Conservation (phyloP, 2,888 invertebrate species). For the Parthenolecanium corni region DNA sequence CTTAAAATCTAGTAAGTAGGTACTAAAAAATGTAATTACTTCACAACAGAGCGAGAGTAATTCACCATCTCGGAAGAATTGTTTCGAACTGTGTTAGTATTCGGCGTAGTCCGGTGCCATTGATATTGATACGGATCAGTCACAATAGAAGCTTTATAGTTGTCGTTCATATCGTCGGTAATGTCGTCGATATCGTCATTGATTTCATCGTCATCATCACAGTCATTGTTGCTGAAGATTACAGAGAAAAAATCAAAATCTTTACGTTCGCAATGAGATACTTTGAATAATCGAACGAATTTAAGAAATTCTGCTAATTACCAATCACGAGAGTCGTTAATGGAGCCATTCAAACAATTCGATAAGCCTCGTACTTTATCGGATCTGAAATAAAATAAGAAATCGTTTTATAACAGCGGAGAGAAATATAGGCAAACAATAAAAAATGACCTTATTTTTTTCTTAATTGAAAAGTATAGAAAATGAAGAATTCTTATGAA, state of each 20-base stretch:
- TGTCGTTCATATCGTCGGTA: constrained; percentile 17
- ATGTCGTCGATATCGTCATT: constrained; percentile 21
- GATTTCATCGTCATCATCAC: constrained; percentile 15
- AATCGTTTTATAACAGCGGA: too few relatives aligned
- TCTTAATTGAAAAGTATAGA: too few relatives aligned
- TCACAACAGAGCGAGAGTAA: constrained; percentile 18
- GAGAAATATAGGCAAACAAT: too few relatives aligned
- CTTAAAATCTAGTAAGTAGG: too few relatives aligned
- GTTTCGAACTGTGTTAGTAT: constrained; percentile 16
- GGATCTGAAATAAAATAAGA: not conserved
- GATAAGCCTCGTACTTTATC: not conserved
- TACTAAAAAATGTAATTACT: constrained; percentile 2
- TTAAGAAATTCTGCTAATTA: not conserved
- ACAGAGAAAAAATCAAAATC: not conserved
- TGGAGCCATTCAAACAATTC: constrained; percentile 16
- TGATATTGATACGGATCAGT: constrained; percentile 22
- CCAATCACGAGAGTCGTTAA: constrained; percentile 8
- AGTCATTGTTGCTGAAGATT: constrained; percentile 9
- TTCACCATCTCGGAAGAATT: constrained; percentile 18
- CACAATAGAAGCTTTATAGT: constrained; percentile 11
- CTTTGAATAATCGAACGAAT: not conserved
- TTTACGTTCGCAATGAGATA: not conserved
- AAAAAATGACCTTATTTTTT: too few relatives aligned
- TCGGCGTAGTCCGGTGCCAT: constrained; percentile 4
- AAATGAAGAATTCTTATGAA: too few relatives aligned